Evolutionary conservation across 2,113 vertebrate species (phyloP).

Genomic region (Zingel zingel): DNA sequence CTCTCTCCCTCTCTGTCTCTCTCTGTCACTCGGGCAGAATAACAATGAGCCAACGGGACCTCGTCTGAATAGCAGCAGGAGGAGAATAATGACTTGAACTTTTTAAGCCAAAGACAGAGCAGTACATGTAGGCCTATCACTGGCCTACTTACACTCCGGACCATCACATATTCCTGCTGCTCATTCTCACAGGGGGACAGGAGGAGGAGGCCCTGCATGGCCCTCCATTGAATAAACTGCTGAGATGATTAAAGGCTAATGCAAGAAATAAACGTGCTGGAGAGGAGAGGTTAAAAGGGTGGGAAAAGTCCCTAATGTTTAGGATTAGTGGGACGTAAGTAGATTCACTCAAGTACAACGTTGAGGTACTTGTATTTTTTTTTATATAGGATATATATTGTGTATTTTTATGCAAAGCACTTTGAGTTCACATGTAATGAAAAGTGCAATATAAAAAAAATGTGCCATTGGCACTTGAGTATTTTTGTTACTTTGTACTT

Average conservation of each 20-base stretch:
- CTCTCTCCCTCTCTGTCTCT: constrained; percentile 69
- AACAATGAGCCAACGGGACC: constrained; percentile 86
- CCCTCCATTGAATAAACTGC: constrained; percentile 51
- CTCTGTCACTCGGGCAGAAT: constrained; percentile 84
- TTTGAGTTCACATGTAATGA: no score
- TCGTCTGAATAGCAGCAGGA: constrained; percentile 77
- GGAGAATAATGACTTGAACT: constrained; percentile 84
- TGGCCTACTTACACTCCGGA: constrained; percentile 68
- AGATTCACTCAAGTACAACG: not conserved
- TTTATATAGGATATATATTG: no score
- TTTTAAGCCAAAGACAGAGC: constrained; percentile 72
- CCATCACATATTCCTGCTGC: constrained; percentile 69
- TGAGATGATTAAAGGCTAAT: constrained; percentile 30
- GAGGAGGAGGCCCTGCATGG: constrained; percentile 55
- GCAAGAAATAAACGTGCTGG: constrained; percentile 12
- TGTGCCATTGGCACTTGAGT: no score
- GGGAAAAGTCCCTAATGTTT: not conserved
- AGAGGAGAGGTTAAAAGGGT: constrained; percentile 15
- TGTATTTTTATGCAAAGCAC: no score
- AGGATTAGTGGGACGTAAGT: not conserved
- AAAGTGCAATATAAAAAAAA: no score
- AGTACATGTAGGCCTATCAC: constrained; percentile 59
- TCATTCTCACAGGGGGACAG: constrained; percentile 50
- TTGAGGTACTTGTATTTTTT: not conserved
- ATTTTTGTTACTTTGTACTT: no score